phyloP scores from a whole-genome alignment of 2,113 vertebrate genomes.

The Australoheros scitulus region DNA sequence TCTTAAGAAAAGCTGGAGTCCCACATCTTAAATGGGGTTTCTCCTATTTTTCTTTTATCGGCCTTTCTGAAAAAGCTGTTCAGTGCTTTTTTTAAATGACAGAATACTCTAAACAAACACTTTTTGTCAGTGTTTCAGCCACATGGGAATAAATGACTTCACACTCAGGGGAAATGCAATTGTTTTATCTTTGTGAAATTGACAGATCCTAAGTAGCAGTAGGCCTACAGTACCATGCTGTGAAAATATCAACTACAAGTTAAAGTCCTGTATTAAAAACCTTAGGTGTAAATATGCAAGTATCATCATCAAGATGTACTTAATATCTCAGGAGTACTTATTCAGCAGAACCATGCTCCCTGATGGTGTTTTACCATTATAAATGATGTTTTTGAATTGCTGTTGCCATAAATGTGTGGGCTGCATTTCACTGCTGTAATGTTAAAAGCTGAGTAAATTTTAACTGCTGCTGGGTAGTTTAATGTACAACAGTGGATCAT shows the following conservation, averaged over 20 bases:
- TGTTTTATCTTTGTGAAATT: background rate
- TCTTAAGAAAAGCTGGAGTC: background rate
- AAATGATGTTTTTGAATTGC: background rate
- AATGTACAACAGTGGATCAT: background rate
- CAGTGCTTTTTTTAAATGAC: background rate
- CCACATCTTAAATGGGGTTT: background rate
- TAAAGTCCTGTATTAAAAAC: background rate
- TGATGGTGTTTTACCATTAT: background rate
- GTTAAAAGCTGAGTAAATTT: background rate
- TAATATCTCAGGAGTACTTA: no score
- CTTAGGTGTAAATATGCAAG: background rate
- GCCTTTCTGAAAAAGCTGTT: background rate
- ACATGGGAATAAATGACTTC: background rate
- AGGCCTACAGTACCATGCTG: background rate
- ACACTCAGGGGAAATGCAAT: background rate
- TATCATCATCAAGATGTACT: accelerated
- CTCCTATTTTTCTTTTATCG: background rate
- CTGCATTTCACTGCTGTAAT: background rate
- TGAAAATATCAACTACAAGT: background rate
- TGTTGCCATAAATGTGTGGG: background rate
- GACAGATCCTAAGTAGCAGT: background rate
- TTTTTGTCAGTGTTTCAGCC: background rate
- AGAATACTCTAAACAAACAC: background rate
- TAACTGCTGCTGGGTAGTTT: background rate
- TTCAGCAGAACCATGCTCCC: background rate